Percentiles rank a stretch among this genome's conserved stretches.
phyloP scores from a whole-genome alignment of 2,888 invertebrate species.

The Bedellia somnulentella region DNA sequence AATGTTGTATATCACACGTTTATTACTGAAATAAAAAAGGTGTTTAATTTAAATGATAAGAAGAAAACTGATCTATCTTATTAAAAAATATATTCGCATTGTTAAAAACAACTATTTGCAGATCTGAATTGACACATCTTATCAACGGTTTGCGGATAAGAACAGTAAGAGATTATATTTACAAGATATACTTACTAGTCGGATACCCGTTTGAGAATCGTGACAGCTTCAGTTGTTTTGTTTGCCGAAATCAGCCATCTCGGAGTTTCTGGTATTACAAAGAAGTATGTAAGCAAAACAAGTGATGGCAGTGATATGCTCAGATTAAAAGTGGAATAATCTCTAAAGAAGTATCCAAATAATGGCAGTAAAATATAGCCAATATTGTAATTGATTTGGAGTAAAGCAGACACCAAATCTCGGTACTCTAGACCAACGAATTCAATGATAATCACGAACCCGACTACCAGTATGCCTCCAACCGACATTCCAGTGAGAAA shows the following conservation, averaged over 20 bases:
- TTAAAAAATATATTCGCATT: too few species aligned
- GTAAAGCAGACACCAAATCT: constrained; percentile 59
- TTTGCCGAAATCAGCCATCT: constrained; percentile 74
- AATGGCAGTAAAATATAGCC: constrained; percentile 65
- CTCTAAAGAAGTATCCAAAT: constrained; percentile 64
- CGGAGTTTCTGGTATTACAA: constrained; percentile 76
- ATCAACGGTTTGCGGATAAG: too few species aligned
- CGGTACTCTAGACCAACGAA: constrained; percentile 57
- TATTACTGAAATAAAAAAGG: constrained; percentile 20
- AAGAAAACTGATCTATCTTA: not conserved
- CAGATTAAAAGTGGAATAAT: constrained; percentile 67
- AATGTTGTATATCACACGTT: too few species aligned
- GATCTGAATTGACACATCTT: too few species aligned
- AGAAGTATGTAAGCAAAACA: constrained; percentile 65
- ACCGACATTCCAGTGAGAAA: constrained; percentile 73
- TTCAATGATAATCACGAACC: constrained; percentile 64
- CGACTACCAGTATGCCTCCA: constrained; percentile 73
- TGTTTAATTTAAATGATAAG: not conserved
- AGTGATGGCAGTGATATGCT: constrained; percentile 59
- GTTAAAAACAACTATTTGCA: too few species aligned
- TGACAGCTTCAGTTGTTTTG: constrained; percentile 60
- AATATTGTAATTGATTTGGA: constrained; percentile 67
- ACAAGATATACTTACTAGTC: constrained; percentile 35
- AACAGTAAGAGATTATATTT: too few species aligned
- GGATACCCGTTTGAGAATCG: constrained; percentile 67